phyloP scores from a whole-genome alignment of 1,140 invertebrate genomes.

The Drosophila orena region DNA sequence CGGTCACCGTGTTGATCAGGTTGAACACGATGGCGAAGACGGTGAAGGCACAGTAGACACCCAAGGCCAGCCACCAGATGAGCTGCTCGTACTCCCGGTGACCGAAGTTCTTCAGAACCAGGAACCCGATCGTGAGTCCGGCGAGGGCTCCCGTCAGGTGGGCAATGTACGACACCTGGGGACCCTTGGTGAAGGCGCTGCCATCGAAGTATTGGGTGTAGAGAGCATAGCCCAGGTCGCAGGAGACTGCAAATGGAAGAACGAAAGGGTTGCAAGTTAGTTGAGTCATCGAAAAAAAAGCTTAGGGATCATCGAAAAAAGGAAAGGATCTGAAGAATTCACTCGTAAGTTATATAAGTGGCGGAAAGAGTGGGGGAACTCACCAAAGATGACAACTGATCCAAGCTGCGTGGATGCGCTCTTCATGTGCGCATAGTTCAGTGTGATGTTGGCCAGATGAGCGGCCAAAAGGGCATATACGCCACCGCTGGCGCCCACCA shows the following conservation, averaged over 20 bases:
- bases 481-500: slow-evolving; percentile 97
- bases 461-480: slow-evolving; percentile 97
- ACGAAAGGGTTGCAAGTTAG: slow-evolving; percentile 17
- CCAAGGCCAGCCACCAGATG: slow-evolving; percentile 97
- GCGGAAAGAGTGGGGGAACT: slow-evolving; percentile 79
- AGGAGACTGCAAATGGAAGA: slow-evolving; percentile 89
- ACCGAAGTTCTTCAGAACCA: slow-evolving; percentile 98
- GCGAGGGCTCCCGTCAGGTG: slow-evolving; percentile 96
- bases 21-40: slow-evolving; percentile 97
- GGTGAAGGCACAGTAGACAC: slow-evolving; percentile 96
- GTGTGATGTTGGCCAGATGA: slow-evolving; percentile 96
- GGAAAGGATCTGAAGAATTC: background rate
- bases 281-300: background rate
- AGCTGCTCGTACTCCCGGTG: slow-evolving; percentile 96
- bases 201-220: slow-evolving; percentile 94
- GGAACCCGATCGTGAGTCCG: slow-evolving; percentile 94
- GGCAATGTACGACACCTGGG: slow-evolving; percentile 96
- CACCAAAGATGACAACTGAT: slow-evolving; percentile 96
- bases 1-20: slow-evolving; percentile 89
- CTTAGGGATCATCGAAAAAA: background rate
- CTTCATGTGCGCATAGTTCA: slow-evolving; percentile 98
- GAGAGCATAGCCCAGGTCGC: slow-evolving; percentile 96
- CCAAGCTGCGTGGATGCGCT: slow-evolving; percentile 95
- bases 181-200: slow-evolving; percentile 86
- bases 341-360: background rate